Evolutionary conservation across 2,888 invertebrate genomes (phyloP), one percentile per base, ranked within the genome.

Genomic region (Drosophila birchii): DNA sequence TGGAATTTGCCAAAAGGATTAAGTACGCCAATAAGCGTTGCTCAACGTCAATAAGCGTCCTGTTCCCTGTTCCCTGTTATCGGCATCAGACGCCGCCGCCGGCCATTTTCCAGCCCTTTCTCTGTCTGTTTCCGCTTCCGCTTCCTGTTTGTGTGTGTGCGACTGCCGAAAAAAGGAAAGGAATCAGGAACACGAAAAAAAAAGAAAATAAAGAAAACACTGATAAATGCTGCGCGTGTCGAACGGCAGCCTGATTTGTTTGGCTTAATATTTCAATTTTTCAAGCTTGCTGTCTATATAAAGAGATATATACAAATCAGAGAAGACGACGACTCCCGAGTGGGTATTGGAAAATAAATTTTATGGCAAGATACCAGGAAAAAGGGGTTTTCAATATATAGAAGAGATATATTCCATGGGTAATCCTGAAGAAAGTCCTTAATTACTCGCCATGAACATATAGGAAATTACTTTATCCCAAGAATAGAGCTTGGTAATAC

Each of bases 11-110:
- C 86, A 88, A 88, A 86, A 86, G 86, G 88, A 88, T 86, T 88
- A 86, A 86, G 89, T 87, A 77, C 86, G 89, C 86, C 89, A 88
- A 86, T 86, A 88, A 88, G 88, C 88, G 84, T 88, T 83, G 88
- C 86, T 88, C 79, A 75, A 88, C 85, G 84, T 77, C 88, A 86
- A 88, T 87, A 82, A 80, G 82, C 78, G 83, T 43, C 8, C 38
- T 64, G 51, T 53, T 53, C 51, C 20, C 16, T 20, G 20, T 29
- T 23, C 2, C 44, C 26, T 34, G 32, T 26, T 43, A 51, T 57
- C 64, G 18, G 57, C 66, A 66, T 66, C 64, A 51, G 62, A 61
- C 66, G 63, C 18, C 60, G 60, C 64, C 47, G 20, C 51, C 69
- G 36, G 57, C 57, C 69, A 56, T 63, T 68, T 59, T 55, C 69